A percentile compares a stretch with the other conserved stretches of the same genome.
phyloP scores from a whole-genome alignment of 1,140 invertebrate genomes.

The Drosophila sp. region DNA sequence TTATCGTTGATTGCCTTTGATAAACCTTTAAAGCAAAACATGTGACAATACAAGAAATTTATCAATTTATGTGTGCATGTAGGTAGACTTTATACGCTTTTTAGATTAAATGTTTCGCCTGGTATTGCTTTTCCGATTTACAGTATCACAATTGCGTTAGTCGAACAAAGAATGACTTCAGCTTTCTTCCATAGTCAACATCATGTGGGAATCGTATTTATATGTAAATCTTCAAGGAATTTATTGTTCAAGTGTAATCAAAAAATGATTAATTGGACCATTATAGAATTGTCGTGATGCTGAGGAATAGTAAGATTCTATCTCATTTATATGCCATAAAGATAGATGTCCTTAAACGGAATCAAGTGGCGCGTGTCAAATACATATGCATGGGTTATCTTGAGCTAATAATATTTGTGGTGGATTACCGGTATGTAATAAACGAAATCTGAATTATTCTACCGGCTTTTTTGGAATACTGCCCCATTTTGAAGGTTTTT shows the following conservation, averaged over 20 bases:
- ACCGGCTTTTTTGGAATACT: too few species aligned
- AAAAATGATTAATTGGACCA: neutral
- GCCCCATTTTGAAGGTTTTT: too few species aligned
- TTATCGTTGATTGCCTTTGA: conserved; percentile 13
- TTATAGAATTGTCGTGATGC: neutral
- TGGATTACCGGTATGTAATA: too few species aligned
- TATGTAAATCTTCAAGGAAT: neutral
- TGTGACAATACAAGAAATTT: conserved; percentile 10
- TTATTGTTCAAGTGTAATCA: neutral
- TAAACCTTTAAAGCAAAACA: conserved; percentile 14
- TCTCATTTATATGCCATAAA: too few species aligned
- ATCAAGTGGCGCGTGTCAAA: neutral
- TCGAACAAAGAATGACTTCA: conserved; percentile 4
- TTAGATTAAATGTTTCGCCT: conserved; percentile 1
- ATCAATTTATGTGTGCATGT: conserved; percentile 7
- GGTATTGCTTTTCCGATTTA: conserved; percentile 2
- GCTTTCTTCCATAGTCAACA: neutral
- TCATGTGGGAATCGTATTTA: neutral
- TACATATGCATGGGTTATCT: too few species aligned
- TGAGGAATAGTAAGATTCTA: neutral
- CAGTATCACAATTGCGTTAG: conserved; percentile 11
- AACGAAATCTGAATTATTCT: too few species aligned
- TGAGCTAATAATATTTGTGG: too few species aligned
- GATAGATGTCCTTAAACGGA: too few species aligned
- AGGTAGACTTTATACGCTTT: conserved; percentile 7